Evolutionary conservation across 2,113 vertebrate species (phyloP).

Genomic region (Microcebus murinus): DNA sequence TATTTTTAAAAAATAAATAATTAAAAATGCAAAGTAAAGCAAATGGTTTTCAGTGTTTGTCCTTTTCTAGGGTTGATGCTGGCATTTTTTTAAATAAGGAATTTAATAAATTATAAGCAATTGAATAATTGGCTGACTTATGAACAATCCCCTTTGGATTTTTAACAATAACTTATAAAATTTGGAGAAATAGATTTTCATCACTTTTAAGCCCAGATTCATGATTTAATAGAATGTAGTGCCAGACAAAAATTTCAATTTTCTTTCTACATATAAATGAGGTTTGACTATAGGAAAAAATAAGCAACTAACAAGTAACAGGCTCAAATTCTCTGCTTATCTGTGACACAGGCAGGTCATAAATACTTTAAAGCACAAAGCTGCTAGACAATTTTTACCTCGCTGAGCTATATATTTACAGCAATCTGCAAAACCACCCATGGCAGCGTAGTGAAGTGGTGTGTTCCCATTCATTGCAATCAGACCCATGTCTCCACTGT

Average conservation of each 20-base stretch:
- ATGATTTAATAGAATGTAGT: background rate
- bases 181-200: background rate
- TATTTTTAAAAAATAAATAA: background rate
- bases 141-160: background rate
- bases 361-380: background rate
- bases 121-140: background rate
- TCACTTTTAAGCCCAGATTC: background rate
- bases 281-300: background rate
- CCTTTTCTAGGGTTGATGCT: background rate
- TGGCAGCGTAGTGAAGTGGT: conserved; percentile 92
- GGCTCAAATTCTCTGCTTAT: background rate
- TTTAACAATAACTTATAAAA: conserved; percentile 23
- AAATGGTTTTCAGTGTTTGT: background rate
- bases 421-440: conserved; percentile 90
- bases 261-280: background rate
- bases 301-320: background rate
- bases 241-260: conserved; percentile 2
- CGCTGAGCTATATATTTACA: conserved; percentile 96
- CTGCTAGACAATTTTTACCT: conserved; percentile 86
- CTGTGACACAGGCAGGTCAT: background rate
- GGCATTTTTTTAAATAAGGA: background rate
- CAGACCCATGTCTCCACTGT: conserved; percentile 89
- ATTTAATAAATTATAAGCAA: background rate
- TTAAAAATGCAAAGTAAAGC: background rate
- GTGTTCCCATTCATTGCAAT: conserved; percentile 90